phyloP scores from a whole-genome alignment of 2,797 vertebrate species.

The Myotis planiceps region DNA sequence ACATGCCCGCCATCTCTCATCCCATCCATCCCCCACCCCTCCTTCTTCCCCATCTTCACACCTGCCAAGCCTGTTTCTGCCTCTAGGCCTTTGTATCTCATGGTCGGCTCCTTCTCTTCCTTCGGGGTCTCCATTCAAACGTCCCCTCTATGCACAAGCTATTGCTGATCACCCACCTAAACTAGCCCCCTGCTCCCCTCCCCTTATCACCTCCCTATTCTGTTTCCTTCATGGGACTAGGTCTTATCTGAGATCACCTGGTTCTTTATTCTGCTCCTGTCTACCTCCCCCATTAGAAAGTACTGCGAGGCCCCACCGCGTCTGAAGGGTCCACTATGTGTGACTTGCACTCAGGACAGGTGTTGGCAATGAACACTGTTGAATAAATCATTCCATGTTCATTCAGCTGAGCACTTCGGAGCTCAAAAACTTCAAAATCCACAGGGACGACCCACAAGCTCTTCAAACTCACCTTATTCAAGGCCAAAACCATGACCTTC shows the following conservation, averaged over 20 bases:
- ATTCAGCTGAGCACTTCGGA: not conserved
- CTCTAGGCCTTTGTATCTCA: not conserved
- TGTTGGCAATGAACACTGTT: not conserved
- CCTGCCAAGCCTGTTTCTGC: not conserved
- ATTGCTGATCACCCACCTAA: not conserved
- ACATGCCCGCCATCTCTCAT: no score
- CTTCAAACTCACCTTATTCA: not conserved
- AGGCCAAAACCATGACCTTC: not conserved
- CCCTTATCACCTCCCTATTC: not conserved
- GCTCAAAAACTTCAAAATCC: not conserved
- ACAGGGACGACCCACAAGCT: not conserved
- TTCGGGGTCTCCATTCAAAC: not conserved
- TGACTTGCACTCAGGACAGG: not conserved
- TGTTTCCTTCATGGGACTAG: not conserved
- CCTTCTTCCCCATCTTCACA: not conserved
- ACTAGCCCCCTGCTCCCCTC: no score
- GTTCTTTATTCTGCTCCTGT: not conserved
- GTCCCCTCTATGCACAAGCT: not conserved
- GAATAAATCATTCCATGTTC: not conserved
- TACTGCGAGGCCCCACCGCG: accelerated
- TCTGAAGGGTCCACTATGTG: not conserved
- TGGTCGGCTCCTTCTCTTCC: not conserved
- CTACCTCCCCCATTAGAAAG: not conserved
- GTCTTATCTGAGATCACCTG: not conserved
- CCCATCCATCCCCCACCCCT: not conserved